phyloP scores from a whole-genome alignment of 92 coral and sea anemone species.

The Bergia puertoricense region DNA sequence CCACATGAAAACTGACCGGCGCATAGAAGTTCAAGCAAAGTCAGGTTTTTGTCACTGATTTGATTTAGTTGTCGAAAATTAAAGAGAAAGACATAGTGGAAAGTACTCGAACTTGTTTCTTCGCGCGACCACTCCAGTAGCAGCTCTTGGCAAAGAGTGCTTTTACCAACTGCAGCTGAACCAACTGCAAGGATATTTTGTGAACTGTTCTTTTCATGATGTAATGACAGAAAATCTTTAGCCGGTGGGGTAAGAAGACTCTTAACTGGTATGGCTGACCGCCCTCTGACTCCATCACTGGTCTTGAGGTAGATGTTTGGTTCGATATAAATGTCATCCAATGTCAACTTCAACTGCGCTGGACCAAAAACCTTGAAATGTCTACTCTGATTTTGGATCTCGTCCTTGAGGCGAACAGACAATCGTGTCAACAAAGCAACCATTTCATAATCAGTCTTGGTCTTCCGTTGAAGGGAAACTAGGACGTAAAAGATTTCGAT shows the following conservation, averaged over 20 bases:
- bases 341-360: slow-evolving; percentile 32
- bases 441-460: slow-evolving; percentile 44
- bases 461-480: slow-evolving; percentile 34
- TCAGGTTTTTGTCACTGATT: slow-evolving; percentile 10
- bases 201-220: background rate
- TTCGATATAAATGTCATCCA: slow-evolving; percentile 33
- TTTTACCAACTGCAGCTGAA: slow-evolving; percentile 35
- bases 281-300: slow-evolving; percentile 10
- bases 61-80: slow-evolving; percentile 39
- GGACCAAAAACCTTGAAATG: slow-evolving; percentile 39
- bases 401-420: slow-evolving; percentile 38
- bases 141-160: slow-evolving; percentile 39
- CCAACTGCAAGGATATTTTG: slow-evolving; percentile 27
- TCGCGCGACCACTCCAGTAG: slow-evolving; percentile 30
- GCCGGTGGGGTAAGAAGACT: slow-evolving; percentile 2
- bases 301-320: slow-evolving; percentile 38
- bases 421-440: slow-evolving; percentile 36
- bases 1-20: slow-evolving; percentile 44
- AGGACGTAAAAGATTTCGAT: slow-evolving; percentile 34
- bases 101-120: background rate
- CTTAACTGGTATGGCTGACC: background rate
- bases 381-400: slow-evolving; percentile 27
- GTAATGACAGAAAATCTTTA: slow-evolving; percentile 7
- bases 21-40: slow-evolving; percentile 34
- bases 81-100: slow-evolving; percentile 27